Evolutionary conservation across 2,113 vertebrate species (phyloP).

Genomic region (Bubo blakistoni): DNA sequence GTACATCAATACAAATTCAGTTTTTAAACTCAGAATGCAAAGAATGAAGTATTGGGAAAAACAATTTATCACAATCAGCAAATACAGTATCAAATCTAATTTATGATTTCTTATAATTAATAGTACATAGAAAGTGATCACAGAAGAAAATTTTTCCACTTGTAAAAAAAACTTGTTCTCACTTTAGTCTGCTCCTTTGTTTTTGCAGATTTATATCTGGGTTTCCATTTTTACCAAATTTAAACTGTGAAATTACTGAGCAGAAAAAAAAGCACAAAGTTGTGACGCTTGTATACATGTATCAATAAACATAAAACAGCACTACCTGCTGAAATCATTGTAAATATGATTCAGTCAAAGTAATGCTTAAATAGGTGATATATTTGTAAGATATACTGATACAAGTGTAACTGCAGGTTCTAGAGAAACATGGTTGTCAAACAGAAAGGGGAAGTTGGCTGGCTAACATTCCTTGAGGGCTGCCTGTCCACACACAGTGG

Average conservation of each 20-base stretch:
- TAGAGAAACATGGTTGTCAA: neutral
- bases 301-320: neutral
- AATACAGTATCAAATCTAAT: neutral
- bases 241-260: neutral
- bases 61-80: neutral
- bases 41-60: neutral
- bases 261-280: neutral
- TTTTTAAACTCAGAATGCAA: neutral
- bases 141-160: neutral
- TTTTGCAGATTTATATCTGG: neutral
- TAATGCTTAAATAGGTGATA: neutral
- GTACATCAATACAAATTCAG: neutral
- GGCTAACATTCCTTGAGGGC: neutral
- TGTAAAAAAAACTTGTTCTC: neutral
- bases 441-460: neutral
- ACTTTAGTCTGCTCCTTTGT: neutral
- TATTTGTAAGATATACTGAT: neutral
- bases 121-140: neutral
- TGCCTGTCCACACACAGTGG: rapidly evolving
- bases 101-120: neutral
- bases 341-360: neutral
- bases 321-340: neutral
- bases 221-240: neutral
- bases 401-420: neutral
- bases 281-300: neutral